phyloP scores from a whole-genome alignment of 2,888 invertebrate genomes.

The Drosophila nr. perissopoda region DNA sequence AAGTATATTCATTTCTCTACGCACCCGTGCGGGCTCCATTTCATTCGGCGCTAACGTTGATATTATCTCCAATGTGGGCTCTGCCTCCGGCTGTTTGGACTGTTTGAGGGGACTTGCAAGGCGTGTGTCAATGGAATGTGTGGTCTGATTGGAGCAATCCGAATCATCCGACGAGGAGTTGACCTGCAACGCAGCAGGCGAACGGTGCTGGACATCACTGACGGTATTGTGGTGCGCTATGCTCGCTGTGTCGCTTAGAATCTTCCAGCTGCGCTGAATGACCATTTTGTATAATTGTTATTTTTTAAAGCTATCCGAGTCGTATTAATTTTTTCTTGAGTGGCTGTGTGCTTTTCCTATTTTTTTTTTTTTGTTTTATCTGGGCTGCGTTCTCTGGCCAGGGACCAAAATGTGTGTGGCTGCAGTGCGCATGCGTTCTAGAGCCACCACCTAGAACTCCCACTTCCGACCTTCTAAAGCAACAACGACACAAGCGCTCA shows the following conservation, averaged over 20 bases:
- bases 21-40: conserved; percentile 54
- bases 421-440: conserved; percentile 46
- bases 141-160: conserved; percentile 84
- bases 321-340: conserved; percentile 32
- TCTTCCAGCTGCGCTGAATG: conserved; percentile 85
- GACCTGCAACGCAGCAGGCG: conserved; percentile 74
- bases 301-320: conserved; percentile 11
- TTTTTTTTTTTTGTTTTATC: conserved; percentile 26
- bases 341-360: conserved; percentile 5
- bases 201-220: conserved; percentile 61
- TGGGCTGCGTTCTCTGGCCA: conserved; percentile 52
- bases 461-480: conserved; percentile 20
- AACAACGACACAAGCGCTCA: conserved; percentile 27
- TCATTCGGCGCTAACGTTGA: conserved; percentile 28
- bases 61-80: conserved; percentile 26
- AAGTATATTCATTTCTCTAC: neutral
- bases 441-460: conserved; percentile 48
- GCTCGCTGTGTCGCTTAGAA: conserved; percentile 76
- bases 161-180: conserved; percentile 84
- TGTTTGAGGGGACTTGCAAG: conserved; percentile 67
- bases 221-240: conserved; percentile 50
- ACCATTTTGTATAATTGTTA: conserved; percentile 74
- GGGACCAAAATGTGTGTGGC: conserved; percentile 26
- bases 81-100: conserved; percentile 46
- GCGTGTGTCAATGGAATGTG: conserved; percentile 83